A percentile compares a stretch with the other conserved stretches of the same genome.
phyloP scores from a whole-genome alignment of 2,888 invertebrate genomes.

The Lucinisca nassula region DNA sequence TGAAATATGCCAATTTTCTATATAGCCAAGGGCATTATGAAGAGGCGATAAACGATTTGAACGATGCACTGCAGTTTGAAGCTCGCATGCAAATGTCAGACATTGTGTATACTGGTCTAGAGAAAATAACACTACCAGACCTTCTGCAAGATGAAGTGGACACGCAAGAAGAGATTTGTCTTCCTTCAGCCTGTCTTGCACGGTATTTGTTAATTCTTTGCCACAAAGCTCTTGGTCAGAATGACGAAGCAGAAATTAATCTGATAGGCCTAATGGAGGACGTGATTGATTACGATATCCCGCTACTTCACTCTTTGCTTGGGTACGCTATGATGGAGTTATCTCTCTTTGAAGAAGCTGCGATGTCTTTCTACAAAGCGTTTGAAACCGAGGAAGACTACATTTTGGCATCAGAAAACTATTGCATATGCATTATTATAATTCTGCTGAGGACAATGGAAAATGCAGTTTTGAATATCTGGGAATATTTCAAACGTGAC shows the following conservation, averaged over 20 bases:
- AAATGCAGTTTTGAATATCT: conserved; percentile 76
- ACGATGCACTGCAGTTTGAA: conserved; percentile 78
- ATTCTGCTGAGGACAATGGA: conserved; percentile 71
- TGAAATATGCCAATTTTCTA: conserved; percentile 86
- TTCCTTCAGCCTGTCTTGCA: conserved; percentile 83
- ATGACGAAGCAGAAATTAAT: conserved; percentile 80
- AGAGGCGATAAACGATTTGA: conserved; percentile 82
- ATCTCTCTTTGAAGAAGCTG: conserved; percentile 84
- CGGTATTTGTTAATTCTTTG: conserved; percentile 85
- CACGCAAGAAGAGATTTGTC: conserved; percentile 85
- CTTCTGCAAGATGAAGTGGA: conserved; percentile 86
- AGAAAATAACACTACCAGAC: conserved; percentile 86
- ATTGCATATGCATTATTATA: conserved; percentile 83
- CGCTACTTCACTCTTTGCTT: conserved; percentile 83
- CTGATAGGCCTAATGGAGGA: conserved; percentile 80
- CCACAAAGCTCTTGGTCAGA: conserved; percentile 80
- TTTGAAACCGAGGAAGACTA: conserved; percentile 81
- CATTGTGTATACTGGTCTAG: conserved; percentile 84
- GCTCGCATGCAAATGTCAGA: conserved; percentile 61
- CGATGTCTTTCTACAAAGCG: conserved; percentile 82
- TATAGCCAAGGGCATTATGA: conserved; percentile 85
- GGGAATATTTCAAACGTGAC: conserved; percentile 19
- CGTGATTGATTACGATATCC: conserved; percentile 78
- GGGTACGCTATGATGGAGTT: conserved; percentile 87
- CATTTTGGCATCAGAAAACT: conserved; percentile 83